phyloP scores from a whole-genome alignment of 1,140 invertebrate genomes.

The Scaptomyza hsui region DNA sequence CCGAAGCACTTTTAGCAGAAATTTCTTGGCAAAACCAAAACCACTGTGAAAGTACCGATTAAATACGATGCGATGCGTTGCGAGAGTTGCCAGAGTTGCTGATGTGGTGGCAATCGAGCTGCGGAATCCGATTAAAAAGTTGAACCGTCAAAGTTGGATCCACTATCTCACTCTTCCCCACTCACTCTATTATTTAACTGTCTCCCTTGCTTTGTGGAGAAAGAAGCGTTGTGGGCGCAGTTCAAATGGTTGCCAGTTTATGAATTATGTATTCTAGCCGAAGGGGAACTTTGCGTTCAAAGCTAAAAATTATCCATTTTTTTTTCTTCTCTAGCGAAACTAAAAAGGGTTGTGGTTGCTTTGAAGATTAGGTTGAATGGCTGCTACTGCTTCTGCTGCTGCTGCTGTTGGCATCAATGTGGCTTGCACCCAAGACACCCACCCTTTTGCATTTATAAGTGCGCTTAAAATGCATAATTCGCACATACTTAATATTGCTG shows the following conservation, averaged over 20 bases:
- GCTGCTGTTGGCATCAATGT: background rate
- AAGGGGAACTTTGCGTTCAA: conserved; percentile 60
- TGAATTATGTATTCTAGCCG: conserved; percentile 74
- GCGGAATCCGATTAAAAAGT: conserved; percentile 75
- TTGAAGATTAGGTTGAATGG: conserved; percentile 61
- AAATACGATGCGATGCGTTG: conserved; percentile 1
- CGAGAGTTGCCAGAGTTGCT: conserved; percentile 7
- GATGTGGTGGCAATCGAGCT: conserved; percentile 59
- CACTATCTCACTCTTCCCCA: background rate
- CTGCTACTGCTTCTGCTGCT: background rate
- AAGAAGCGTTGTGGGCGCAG: conserved; percentile 30
- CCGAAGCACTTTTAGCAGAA: conserved; percentile 35
- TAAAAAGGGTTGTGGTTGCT: conserved; percentile 65
- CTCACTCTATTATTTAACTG: background rate
- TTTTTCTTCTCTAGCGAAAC: conserved; percentile 12
- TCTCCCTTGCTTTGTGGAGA: background rate
- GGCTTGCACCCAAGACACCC: conserved; percentile 16
- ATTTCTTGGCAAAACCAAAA: conserved; percentile 28
- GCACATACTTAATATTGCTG: conserved; percentile 43
- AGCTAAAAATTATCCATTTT: conserved; percentile 66
- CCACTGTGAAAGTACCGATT: conserved; percentile 18
- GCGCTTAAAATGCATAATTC: conserved; percentile 62
- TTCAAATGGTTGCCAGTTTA: conserved; percentile 52
- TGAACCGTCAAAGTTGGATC: conserved; percentile 64
- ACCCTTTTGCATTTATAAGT: conserved; percentile 35